Evolutionary conservation across 2,797 vertebrate genomes (phyloP).

Genomic region (Tamandua tetradactyla): DNA sequence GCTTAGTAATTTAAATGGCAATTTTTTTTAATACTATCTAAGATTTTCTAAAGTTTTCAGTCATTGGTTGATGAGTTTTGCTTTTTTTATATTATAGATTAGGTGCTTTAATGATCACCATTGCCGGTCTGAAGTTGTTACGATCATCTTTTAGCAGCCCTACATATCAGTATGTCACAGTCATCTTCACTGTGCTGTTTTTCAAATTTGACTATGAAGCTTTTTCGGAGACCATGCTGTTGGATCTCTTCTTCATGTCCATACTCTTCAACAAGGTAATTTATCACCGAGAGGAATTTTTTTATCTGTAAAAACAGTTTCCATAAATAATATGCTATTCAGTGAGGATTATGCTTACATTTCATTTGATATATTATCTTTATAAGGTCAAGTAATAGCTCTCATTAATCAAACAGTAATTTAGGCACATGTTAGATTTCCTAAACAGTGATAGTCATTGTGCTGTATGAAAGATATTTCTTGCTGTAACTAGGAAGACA

Average conservation of each 20-base stretch:
- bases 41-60: not conserved
- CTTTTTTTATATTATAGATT: slow-evolving; percentile 86
- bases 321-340: not conserved
- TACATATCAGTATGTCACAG: slow-evolving; percentile 96
- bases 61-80: slow-evolving; percentile 34
- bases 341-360: not conserved
- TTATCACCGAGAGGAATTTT: slow-evolving; percentile 15
- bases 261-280: slow-evolving; percentile 98
- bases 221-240: slow-evolving; percentile 96
- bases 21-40: not conserved
- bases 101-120: slow-evolving; percentile 96
- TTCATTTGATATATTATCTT: not conserved
- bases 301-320: not conserved
- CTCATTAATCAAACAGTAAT: not conserved
- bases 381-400: not conserved
- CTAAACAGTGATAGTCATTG: not conserved
- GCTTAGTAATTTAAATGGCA: not conserved
- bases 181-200: slow-evolving; percentile 98
- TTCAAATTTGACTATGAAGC: slow-evolving; percentile 97
- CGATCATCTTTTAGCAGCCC: slow-evolving; percentile 97
- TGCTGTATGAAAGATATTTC: not conserved
- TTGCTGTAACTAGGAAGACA: not conserved
- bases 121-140: slow-evolving; percentile 97
- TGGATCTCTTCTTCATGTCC: slow-evolving; percentile 99
- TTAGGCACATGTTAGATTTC: not conserved